Evolutionary conservation across 2,888 invertebrate species (phyloP).

Genomic region (Apodemia duryi): DNA sequence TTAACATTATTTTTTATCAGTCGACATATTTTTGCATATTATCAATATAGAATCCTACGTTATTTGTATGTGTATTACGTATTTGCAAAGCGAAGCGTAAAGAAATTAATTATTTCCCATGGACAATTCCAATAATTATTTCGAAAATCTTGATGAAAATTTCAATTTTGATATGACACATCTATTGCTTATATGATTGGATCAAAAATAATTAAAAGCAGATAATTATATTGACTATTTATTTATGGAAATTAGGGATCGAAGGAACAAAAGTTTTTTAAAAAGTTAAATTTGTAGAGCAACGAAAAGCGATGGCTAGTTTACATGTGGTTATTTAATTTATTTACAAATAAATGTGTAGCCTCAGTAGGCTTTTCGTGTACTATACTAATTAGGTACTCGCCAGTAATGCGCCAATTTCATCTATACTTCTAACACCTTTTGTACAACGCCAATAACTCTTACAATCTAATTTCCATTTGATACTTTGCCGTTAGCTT

Average conservation of each 20-base stretch:
- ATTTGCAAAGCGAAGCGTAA: slow-evolving; percentile 19
- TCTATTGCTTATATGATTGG: not conserved
- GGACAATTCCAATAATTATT: not conserved
- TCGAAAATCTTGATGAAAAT: not conserved
- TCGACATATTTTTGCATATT: slow-evolving; percentile 73
- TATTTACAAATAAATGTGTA: slow-evolving; percentile 68
- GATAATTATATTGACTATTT: not conserved
- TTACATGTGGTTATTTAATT: slow-evolving; percentile 50
- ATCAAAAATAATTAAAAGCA: slow-evolving; percentile 2
- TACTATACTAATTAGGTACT: slow-evolving; percentile 78
- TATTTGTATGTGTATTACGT: slow-evolving; percentile 20
- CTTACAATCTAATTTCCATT: slow-evolving; percentile 66
- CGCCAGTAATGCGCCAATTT: slow-evolving; percentile 80
- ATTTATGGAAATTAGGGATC: slow-evolving; percentile 12
- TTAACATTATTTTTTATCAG: slow-evolving; percentile 74
- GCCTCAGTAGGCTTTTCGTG: slow-evolving; percentile 70
- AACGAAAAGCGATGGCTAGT: slow-evolving; percentile 61
- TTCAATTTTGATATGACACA: not conserved
- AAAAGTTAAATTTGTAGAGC: slow-evolving; percentile 50
- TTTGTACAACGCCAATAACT: slow-evolving; percentile 77
- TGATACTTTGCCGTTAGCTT: slow-evolving; percentile 71
- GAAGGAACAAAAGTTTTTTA: slow-evolving; percentile 4
- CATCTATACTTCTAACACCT: slow-evolving; percentile 70
- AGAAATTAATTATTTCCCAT: not conserved
- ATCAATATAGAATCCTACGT: slow-evolving; percentile 38